Evolutionary conservation across 2,113 vertebrate species (phyloP).

Genomic region (Charina bottae): DNA sequence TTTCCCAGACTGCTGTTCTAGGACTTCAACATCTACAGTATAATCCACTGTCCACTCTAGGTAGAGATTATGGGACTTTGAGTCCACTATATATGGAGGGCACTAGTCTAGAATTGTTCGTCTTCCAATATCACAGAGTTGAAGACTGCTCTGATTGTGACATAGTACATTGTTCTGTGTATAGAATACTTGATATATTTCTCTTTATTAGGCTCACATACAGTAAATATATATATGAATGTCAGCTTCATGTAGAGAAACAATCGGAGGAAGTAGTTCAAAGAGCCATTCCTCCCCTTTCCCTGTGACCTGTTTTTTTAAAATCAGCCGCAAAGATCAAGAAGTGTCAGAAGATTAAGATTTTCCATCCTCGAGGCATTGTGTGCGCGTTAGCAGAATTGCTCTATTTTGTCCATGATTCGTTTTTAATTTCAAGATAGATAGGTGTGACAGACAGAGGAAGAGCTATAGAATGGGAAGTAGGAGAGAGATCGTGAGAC

Average conservation of each 20-base stretch:
- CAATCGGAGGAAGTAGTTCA: neutral
- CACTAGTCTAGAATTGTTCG: too few relatives aligned
- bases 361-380: slow-evolving; percentile 11
- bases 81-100: neutral
- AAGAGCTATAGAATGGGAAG: slow-evolving; percentile 3
- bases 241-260: neutral
- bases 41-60: neutral
- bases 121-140: neutral
- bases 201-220: neutral
- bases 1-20: neutral
- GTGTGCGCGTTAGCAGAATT: neutral
- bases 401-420: slow-evolving; percentile 12
- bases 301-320: neutral
- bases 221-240: neutral
- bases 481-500: slow-evolving; percentile 15
- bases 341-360: neutral
- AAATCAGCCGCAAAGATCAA: neutral
- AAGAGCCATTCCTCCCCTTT: neutral
- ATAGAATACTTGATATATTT: neutral
- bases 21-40: neutral
- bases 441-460: slow-evolving; percentile 24
- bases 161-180: neutral
- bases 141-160: neutral
- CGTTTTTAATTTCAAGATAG: slow-evolving; percentile 34
- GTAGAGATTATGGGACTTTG: neutral